Evolutionary conservation across 2,797 vertebrate genomes (phyloP), one percentile per base, ranked within the genome.

Genomic region (Rhinella marina): DNA sequence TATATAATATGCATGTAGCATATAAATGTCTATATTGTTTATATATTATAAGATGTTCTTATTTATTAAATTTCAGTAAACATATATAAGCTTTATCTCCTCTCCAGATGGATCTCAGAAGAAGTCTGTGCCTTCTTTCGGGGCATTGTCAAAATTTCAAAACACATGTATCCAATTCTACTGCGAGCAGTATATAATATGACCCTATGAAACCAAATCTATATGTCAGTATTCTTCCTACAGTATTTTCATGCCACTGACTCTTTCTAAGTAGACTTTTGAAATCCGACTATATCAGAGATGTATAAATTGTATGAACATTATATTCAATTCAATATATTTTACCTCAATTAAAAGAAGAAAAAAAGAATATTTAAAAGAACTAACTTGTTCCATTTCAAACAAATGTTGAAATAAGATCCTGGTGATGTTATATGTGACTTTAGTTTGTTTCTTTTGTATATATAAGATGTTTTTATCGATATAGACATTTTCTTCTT

Each of bases 1-100:
- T 99, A 99, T 99, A 97, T 95, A 94, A 97, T 98, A 97, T 97
- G 97, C 97, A 98, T 99, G 97, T 98, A 97, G 97, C 97, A 96
- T 96, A 97, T 97, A 98, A 97, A 98, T 98, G 97, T 97, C 95
- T 97, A 96, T 98, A 97, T 97, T 97, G 96, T 97, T 94, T 97
- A 97, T 97, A 97, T 97, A 96, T 98, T 96, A 96, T 96, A 95
- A 95, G 94, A 97, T 97, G 96, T 95, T 92, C 92, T 98, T 99
- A 99, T 99, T 99, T 99, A 99, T 99, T 99, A 95, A 96, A 96
- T 90, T 95, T 95, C 94, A 92, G 94, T 94, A 91, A 93, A 94
- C 93, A 90, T 92, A 94, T 95, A 95, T 94, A 97, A 95, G 93
- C 96, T 95, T 95, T 97, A 91, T 92, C 93, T 92, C 91, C 87